Conservation (phyloP, 1,140 invertebrate species). For the Danaus plexippus region DNA sequence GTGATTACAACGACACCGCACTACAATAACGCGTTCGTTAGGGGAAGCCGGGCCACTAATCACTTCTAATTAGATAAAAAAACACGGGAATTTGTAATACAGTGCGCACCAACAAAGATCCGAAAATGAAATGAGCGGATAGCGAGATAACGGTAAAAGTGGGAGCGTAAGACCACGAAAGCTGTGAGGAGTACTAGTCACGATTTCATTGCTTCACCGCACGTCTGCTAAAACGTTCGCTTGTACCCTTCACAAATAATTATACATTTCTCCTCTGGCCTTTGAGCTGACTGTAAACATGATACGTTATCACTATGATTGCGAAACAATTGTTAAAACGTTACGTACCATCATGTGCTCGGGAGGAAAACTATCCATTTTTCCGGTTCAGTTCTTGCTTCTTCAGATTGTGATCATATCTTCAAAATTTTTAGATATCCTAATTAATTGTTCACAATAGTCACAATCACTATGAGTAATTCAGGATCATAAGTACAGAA, state of each 20-base stretch:
- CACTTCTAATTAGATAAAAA: conserved; percentile 45
- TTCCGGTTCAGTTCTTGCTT: conserved; percentile 6
- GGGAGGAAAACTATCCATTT: conserved; percentile 56
- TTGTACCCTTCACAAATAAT: conserved; percentile 23
- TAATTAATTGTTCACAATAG: no score
- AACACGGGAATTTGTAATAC: conserved; percentile 26
- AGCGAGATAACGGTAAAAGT: conserved; percentile 64
- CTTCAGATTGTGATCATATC: conserved; percentile 44
- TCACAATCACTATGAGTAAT: no score
- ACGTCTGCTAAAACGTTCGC: conserved; percentile 40
- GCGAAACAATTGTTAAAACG: conserved; percentile 28
- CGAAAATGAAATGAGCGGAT: conserved; percentile 59
- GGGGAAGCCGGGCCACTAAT: conserved; percentile 16
- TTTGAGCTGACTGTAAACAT: conserved; percentile 24
- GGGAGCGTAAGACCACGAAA: conserved; percentile 61
- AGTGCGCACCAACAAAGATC: conserved; percentile 42
- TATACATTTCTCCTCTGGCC: conserved; percentile 23
- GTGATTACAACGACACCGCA: conserved; percentile 22
- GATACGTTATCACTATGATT: conserved; percentile 51
- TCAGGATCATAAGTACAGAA: no score
- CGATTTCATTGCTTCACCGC: conserved; percentile 55
- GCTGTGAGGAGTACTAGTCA: conserved; percentile 49
- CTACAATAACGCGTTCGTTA: conserved; percentile 13
- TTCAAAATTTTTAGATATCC: conserved; percentile 14
- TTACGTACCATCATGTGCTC: conserved; percentile 57